Percentiles rank a stretch among this genome's conserved stretches.
Evolutionary conservation across 2,113 vertebrate genomes (phyloP).

Genomic region (Meles meles): DNA sequence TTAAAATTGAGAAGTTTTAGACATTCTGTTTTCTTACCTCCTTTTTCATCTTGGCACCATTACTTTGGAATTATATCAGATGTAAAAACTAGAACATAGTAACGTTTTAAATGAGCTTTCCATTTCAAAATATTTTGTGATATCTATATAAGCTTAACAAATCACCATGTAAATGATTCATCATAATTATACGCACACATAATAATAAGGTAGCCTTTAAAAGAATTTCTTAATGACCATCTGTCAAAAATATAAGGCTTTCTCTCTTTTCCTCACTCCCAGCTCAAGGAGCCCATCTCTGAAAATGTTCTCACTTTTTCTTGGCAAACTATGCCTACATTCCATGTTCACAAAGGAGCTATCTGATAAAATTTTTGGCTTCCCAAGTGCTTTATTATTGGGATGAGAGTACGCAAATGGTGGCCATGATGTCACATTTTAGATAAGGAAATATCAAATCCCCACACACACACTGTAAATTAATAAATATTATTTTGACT

Average conservation of each 20-base stretch:
- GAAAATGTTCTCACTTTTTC: not conserved
- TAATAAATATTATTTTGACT: conserved; percentile 28
- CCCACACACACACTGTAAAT: not conserved
- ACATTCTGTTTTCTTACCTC: not conserved
- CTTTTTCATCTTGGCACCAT: conserved; percentile 20
- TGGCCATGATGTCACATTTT: conserved; percentile 13
- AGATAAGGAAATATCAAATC: not conserved
- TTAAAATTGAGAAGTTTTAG: conserved; percentile 16
- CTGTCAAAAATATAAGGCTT: conserved; percentile 4
- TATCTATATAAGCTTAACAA: conserved; percentile 17
- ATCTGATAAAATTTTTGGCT: conserved; percentile 11
- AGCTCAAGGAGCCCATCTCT: not conserved
- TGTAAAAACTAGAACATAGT: conserved; percentile 4
- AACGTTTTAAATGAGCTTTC: conserved; percentile 22
- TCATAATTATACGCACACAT: not conserved
- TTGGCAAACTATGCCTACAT: conserved; percentile 21
- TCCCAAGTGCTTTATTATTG: not conserved
- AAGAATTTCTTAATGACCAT: not conserved
- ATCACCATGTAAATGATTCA: not conserved
- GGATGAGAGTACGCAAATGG: not conserved
- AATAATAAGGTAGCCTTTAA: not conserved
- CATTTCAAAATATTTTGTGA: conserved; percentile 19
- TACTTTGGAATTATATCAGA: conserved; percentile 50
- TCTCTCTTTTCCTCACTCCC: not conserved
- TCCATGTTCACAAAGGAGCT: not conserved